phyloP scores from a whole-genome alignment of 1,140 invertebrate genomes.

The Lerema accius region DNA sequence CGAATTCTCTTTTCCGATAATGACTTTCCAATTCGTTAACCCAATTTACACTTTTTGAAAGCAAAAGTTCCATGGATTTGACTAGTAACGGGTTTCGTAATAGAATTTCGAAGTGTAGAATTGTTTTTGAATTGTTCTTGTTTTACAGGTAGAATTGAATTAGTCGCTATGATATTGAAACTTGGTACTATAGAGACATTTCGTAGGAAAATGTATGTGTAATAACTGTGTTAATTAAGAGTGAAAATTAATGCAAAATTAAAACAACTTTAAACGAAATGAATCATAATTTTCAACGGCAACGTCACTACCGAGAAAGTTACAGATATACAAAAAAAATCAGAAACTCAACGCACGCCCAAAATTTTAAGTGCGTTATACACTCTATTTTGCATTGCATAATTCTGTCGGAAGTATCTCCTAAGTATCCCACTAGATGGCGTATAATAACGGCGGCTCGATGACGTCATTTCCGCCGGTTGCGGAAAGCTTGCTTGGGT shows the following conservation, averaged over 20 bases:
- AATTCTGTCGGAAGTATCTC: too few species aligned
- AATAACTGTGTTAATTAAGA: too few species aligned
- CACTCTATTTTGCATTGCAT: too few species aligned
- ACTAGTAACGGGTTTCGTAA: conserved; percentile 28
- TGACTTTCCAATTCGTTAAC: conserved; percentile 36
- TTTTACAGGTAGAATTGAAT: conserved; percentile 13
- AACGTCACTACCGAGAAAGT: too few species aligned
- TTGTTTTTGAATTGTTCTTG: conserved; percentile 28
- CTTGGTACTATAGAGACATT: neutral
- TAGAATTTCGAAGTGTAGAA: conserved; percentile 26
- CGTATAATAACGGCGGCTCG: neutral
- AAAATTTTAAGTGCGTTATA: too few species aligned
- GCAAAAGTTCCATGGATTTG: conserved; percentile 32
- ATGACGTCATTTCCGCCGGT: conserved; percentile 19
- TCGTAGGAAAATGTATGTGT: too few species aligned
- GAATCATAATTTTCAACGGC: too few species aligned
- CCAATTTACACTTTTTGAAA: conserved; percentile 36
- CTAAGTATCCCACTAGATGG: neutral
- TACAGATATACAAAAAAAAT: too few species aligned
- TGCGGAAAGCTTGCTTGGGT: too few species aligned
- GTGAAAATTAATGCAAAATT: too few species aligned
- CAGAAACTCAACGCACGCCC: too few species aligned
- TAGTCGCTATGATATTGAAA: neutral
- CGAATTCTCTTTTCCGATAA: conserved; percentile 34
- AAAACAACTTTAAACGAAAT: too few species aligned